Evolutionary conservation across 2,113 vertebrate genomes (phyloP), one percentile per base, ranked within the genome.

Genomic region (Odontophorus gujanensis): DNA sequence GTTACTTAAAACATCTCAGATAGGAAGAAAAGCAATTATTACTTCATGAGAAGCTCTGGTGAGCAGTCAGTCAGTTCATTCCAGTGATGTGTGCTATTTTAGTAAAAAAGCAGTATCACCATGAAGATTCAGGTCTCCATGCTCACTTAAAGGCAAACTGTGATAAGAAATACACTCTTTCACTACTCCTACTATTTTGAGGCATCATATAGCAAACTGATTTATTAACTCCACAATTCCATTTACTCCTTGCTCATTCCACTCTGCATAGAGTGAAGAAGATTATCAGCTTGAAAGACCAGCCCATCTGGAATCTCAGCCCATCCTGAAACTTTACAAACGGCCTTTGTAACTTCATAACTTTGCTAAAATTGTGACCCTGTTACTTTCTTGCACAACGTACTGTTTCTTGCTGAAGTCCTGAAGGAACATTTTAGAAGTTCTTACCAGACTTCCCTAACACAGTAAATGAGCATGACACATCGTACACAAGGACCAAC

Each of bases 261-360:
- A 26, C 67, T 34, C 22, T 28, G 19, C 17, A 74, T 53, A 26
- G 72, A 34, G 13, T 8, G 22, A 82, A 85, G 15, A 71, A 4
- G 4, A 40, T 87, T 59, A 9, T 38, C 71, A 77, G 45, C 55
- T 82, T 80, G n/a, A 14, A 55, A 50, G 28, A 19, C 13, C 48
- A 24, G 2, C 86, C 57, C 21, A 53, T 28, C 51, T 28, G 28
- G 51, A 53, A 53, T 53, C 51, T 78, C 19, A 50, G 15, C 13
- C 7, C 24, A 24, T 15, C 16, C 9, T 1, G 0, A 42, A 51
- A 36, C n/a, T n/a, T n/a, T n/a, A n/a, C n/a, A n/a, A n/a, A n/a
- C n/a, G n/a, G n/a, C 57, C 78, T 61, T 48, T 24, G 24, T 26
- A 65, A 21, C 66, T 72, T 47, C 47, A 47, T 20, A 65, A 21